phyloP scores from a whole-genome alignment of 2,797 vertebrate species.

The Mormyrops boulengeri region DNA sequence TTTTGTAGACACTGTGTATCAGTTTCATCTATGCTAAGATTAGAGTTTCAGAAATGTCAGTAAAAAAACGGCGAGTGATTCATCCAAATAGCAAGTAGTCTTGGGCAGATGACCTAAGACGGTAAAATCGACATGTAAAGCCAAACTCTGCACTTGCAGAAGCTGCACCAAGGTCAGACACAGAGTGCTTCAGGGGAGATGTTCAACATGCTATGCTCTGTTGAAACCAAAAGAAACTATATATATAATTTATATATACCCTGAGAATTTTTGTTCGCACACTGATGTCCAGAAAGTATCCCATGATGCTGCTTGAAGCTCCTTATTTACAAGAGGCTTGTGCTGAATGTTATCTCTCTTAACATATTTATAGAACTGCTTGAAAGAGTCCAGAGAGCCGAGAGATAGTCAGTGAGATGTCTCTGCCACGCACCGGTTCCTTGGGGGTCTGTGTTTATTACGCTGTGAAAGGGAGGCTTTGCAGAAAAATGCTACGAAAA shows the following conservation, averaged over 20 bases:
- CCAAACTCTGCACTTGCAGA: not conserved
- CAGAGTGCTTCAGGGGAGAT: not conserved
- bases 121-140: not conserved
- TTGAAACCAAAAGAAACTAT: constrained; percentile 6
- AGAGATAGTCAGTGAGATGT: not conserved
- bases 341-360: not conserved
- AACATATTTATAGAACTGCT: constrained; percentile 1
- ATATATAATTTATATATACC: not conserved
- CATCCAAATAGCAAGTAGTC: not conserved
- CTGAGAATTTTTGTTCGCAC: not conserved
- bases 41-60: not conserved
- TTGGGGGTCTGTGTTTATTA: not conserved
- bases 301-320: not conserved
- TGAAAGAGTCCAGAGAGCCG: not conserved
- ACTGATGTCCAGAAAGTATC: not conserved
- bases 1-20: not conserved
- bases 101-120: not conserved
- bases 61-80: not conserved
- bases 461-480: not conserved
- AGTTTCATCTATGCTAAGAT: not conserved
- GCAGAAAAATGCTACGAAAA: not conserved
- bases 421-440: not conserved
- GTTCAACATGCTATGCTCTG: not conserved
- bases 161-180: not conserved
- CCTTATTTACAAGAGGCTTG: not conserved